These are phyloP conservation scores for Ginglymostoma cirratum DNA, from an alignment of 2,113 vertebrate species.

Conservation along the genomic window DNA sequence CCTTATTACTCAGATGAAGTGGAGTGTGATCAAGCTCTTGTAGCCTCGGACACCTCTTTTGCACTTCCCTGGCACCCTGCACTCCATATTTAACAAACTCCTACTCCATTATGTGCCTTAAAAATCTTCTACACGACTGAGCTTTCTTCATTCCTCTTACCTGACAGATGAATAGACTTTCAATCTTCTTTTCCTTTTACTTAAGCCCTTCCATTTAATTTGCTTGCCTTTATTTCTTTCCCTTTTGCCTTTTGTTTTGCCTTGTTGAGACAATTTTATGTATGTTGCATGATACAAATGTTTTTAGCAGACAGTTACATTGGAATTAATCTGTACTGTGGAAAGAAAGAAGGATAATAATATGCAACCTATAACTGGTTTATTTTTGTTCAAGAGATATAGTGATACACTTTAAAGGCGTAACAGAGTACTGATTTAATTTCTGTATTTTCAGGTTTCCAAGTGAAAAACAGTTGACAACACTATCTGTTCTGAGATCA, in stretches of 20 bases:
- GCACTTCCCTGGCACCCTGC: background rate
- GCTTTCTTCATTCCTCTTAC: background rate
- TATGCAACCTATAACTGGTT: background rate
- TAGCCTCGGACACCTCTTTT: background rate
- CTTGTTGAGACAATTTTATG: background rate
- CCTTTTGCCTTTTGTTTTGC: background rate
- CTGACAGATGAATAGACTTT: background rate
- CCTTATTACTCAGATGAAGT: background rate
- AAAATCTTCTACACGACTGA: background rate
- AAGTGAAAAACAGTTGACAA: background rate
- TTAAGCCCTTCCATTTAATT: background rate
- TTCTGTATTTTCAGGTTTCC: constrained; percentile 4
- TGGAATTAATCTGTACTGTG: background rate
- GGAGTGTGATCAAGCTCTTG: background rate
- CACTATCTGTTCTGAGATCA: constrained; percentile 25
- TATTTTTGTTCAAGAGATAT: background rate
- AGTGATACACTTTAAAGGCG: background rate
- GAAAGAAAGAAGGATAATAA: background rate
- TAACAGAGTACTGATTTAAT: background rate
- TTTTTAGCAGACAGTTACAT: background rate
- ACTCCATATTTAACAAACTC: background rate
- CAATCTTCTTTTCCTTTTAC: background rate
- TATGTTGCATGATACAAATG: background rate
- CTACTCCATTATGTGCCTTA: background rate
- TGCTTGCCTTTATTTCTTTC: background rate